Percentiles rank a stretch among this genome's conserved stretches.
Evolutionary conservation across 2,113 vertebrate genomes (phyloP).

Genomic region (Petromus typicus): DNA sequence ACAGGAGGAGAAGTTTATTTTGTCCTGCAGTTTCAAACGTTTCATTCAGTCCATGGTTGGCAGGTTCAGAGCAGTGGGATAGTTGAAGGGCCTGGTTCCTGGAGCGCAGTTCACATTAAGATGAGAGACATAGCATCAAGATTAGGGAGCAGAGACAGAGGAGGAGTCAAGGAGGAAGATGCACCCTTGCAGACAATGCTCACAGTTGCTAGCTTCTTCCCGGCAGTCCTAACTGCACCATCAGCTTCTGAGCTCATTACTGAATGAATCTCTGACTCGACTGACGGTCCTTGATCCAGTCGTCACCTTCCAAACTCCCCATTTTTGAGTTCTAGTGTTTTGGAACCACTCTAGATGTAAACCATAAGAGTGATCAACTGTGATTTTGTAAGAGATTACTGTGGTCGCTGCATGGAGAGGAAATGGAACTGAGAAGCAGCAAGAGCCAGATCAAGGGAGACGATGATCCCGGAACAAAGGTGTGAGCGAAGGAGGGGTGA

Average conservation of each 20-base stretch:
- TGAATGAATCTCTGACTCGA: background rate
- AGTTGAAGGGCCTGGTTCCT: background rate
- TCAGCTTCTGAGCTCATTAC: background rate
- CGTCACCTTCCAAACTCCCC: background rate
- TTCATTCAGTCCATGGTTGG: background rate
- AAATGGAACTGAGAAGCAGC: rapidly evolving
- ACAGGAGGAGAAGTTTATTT: background rate
- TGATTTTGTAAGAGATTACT: background rate
- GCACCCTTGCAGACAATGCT: background rate
- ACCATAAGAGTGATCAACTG: background rate
- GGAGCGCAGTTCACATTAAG: background rate
- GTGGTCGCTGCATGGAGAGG: background rate
- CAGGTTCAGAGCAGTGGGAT: background rate
- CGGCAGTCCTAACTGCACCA: background rate
- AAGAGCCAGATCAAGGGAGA: background rate
- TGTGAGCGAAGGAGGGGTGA: background rate
- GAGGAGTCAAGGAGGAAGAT: background rate
- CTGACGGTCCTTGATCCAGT: background rate
- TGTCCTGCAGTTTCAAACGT: background rate
- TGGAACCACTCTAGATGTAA: background rate
- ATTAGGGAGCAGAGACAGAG: background rate
- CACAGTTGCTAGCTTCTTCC: background rate
- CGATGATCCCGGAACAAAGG: too few species aligned
- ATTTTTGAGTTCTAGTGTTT: background rate
- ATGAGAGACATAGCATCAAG: background rate